Evolutionary conservation across 1,140 invertebrate species (phyloP), one percentile per base, ranked within the genome.

Genomic region (Saccostrea glomerata): DNA sequence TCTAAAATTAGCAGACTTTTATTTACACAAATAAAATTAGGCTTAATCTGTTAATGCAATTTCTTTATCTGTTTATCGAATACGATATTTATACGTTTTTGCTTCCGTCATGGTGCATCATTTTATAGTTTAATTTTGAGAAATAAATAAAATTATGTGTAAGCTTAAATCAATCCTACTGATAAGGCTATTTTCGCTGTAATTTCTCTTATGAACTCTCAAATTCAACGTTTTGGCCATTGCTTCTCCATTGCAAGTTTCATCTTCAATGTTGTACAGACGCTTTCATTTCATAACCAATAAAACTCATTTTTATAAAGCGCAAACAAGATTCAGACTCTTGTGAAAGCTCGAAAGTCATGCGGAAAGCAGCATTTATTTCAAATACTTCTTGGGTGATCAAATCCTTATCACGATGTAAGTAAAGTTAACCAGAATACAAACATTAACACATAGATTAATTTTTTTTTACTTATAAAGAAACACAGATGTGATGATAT

Each of bases 1-100:
- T 97, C 97, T 92, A 96, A 96, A 93, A 92, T 30, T 40, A 40
- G 25, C 7, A 77, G 23, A 36, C 4, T 47, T 47, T 47, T 47
- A n/a, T 47, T 47, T 47, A 7, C 9, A 47, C 9, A 47, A 2
- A 47, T 47, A 47, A 47, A 9, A 47, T n/a, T n/a, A n/a, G n/a
- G n/a, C n/a, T n/a, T n/a, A n/a, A n/a, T n/a, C n/a, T n/a, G n/a
- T n/a, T n/a, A n/a, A n/a, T n/a, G n/a, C n/a, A n/a, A n/a, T n/a
- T n/a, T n/a, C n/a, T n/a, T n/a, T n/a, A n/a, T n/a, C n/a, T n/a
- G n/a, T n/a, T 36, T 36, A 36, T 36, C 30, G 30, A 36, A 36
- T 36, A 36, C 30, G n/a, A n/a, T n/a, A n/a, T n/a, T n/a, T n/a
- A n/a, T 36, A 36, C 30, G 30, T 36, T 0, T 36, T 36, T 2